These are phyloP conservation scores for Dynastes hyllus DNA, from an alignment of 2,888 invertebrate species.

Conservation along the genomic window DNA sequence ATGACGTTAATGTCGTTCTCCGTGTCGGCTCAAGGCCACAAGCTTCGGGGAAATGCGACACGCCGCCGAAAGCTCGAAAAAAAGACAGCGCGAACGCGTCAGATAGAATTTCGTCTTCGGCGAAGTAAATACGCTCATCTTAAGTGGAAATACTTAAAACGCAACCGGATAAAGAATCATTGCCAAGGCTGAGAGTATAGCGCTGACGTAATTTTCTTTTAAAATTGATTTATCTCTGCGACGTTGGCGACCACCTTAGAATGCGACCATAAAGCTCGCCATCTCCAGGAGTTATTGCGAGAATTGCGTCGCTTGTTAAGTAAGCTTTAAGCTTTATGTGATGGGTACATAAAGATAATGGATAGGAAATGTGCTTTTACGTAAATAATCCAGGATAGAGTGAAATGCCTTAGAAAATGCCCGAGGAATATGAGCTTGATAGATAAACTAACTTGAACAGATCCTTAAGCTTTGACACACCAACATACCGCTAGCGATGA, in stretches of 20 bases:
- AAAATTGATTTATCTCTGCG: slow-evolving; percentile 10
- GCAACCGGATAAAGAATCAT: not conserved
- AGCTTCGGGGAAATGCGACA: not conserved
- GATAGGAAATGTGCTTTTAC: no score
- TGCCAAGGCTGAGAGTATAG: not conserved
- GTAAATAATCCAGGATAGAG: no score
- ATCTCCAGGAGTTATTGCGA: not conserved
- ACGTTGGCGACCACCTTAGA: not conserved
- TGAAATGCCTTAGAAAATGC: no score
- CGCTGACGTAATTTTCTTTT: not conserved
- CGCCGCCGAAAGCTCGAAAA: not conserved
- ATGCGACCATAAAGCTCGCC: not conserved
- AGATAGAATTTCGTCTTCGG: not conserved
- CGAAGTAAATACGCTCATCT: not conserved
- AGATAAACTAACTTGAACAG: no score
- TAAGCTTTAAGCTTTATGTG: no score
- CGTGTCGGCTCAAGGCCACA: no score
- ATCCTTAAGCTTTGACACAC: no score
- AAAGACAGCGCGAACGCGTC: not conserved
- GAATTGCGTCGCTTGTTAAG: no score
- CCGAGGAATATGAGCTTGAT: no score
- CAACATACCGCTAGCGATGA: no score
- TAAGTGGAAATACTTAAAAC: not conserved
- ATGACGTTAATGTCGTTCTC: slow-evolving; percentile 1
- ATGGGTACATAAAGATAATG: no score